A percentile compares a stretch with the other conserved stretches of the same genome.
Evolutionary conservation across 2,888 invertebrate genomes (phyloP).

Genomic region (Sarcophaga carnaria): DNA sequence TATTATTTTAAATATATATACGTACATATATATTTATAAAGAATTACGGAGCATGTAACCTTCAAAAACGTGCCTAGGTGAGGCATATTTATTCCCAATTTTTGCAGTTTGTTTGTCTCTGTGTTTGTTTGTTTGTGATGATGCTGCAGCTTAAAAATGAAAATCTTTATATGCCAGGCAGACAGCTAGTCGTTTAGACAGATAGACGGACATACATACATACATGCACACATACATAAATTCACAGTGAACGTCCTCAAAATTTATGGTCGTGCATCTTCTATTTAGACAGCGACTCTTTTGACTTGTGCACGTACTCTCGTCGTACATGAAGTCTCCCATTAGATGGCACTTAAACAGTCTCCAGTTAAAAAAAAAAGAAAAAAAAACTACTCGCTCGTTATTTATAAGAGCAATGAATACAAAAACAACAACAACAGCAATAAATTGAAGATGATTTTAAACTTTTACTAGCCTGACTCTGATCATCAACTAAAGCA

Average conservation of each 20-base stretch:
- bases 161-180: constrained; percentile 11
- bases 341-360: constrained; percentile 39
- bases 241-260: constrained; percentile 51
- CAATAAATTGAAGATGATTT: constrained; percentile 43
- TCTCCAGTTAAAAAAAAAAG: constrained; percentile 22
- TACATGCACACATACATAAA: constrained; percentile 3
- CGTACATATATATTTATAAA: constrained; percentile 9
- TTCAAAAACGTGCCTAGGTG: constrained; percentile 74
- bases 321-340: neutral
- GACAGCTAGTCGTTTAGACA: neutral
- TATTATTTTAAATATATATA: constrained; percentile 25
- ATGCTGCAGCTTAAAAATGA: neutral
- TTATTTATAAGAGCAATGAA: constrained; percentile 6
- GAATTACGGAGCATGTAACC: constrained; percentile 71
- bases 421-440: too few species aligned
- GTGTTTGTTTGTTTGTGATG: constrained; percentile 22
- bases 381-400: constrained; percentile 21
- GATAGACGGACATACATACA: constrained; percentile 9
- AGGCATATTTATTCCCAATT: constrained; percentile 68
- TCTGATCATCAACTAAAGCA: constrained; percentile 14
- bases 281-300: constrained; percentile 32
- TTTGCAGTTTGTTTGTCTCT: constrained; percentile 5
- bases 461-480: constrained; percentile 35
- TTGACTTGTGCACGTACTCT: neutral
- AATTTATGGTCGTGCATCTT: constrained; percentile 64